Conservation (phyloP, 1,140 invertebrate species). For the Portunus trituberculatus region DNA sequence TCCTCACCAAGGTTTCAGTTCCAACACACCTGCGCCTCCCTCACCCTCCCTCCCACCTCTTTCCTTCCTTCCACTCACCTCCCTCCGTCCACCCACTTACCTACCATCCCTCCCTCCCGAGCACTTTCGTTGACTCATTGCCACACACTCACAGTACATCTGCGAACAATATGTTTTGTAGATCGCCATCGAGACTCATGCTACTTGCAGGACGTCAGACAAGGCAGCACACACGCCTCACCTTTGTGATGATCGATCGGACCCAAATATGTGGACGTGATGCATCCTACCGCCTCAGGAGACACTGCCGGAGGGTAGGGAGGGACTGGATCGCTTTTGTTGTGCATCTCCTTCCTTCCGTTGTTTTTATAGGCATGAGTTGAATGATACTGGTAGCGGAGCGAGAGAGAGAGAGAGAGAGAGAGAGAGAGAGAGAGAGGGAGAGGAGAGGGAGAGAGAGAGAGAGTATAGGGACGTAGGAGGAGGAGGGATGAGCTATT, state of each 20-base stretch:
- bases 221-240: no score
- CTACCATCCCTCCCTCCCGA: neutral
- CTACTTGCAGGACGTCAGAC: no score
- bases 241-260: neutral
- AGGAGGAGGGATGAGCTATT: neutral
- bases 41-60: neutral
- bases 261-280: neutral
- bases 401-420: slow-evolving; percentile 30
- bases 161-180: no score
- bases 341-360: neutral
- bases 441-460: slow-evolving; percentile 4
- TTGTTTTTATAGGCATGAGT: neutral
- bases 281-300: neutral
- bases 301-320: neutral
- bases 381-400: neutral
- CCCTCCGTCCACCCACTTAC: neutral
- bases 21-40: neutral
- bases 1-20: neutral
- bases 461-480: neutral
- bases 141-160: neutral
- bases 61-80: neutral
- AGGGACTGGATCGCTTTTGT: neutral
- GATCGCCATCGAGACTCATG: no score
- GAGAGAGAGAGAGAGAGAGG: slow-evolving; percentile 45
- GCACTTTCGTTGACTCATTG: slow-evolving; percentile 30